Percentiles rank a stretch among this genome's conserved stretches.
These are phyloP conservation scores for Aphidius gifuensis DNA, from an alignment of 1,140 invertebrate species.

Conservation along the genomic window DNA sequence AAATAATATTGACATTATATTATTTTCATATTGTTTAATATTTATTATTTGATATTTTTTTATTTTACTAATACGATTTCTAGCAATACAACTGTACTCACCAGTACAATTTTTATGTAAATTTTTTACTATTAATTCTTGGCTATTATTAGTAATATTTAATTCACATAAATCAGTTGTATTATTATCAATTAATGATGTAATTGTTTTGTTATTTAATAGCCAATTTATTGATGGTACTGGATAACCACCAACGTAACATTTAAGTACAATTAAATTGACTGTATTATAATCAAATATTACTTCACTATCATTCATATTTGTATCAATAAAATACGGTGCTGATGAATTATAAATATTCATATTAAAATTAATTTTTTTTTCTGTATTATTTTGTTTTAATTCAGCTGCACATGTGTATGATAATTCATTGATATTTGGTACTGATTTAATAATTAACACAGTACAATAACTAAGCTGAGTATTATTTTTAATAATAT, in stretches of 20 bases:
- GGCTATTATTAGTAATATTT: constrained; percentile 32
- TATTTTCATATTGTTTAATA: constrained; percentile 45
- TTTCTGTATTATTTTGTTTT: constrained; percentile 19
- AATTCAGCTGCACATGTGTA: constrained; percentile 39
- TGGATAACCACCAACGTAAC: constrained; percentile 42
- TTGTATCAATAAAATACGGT: constrained; percentile 32
- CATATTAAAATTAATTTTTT: constrained; percentile 27
- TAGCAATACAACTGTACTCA: constrained; percentile 42
- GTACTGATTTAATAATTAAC: constrained; percentile 33
- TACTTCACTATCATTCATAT: constrained; percentile 34
- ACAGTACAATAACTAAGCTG: constrained; percentile 37
- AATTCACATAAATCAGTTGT: constrained; percentile 29
- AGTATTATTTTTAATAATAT: constrained; percentile 25
- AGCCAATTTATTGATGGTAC: constrained; percentile 44
- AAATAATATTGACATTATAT: constrained; percentile 30
- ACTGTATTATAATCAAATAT: constrained; percentile 27
- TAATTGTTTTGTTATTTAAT: constrained; percentile 37
- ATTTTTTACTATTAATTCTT: constrained; percentile 47
- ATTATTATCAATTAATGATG: constrained; percentile 26
- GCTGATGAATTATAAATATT: constrained; percentile 31
- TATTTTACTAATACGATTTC: constrained; percentile 43
- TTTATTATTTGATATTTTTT: constrained; percentile 39
- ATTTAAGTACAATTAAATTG: constrained; percentile 33
- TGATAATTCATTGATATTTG: constrained; percentile 27
- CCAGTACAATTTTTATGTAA: constrained; percentile 45